Conservation (phyloP, 2,113 vertebrate genomes). For the Melanerpes aurifrons region DNA sequence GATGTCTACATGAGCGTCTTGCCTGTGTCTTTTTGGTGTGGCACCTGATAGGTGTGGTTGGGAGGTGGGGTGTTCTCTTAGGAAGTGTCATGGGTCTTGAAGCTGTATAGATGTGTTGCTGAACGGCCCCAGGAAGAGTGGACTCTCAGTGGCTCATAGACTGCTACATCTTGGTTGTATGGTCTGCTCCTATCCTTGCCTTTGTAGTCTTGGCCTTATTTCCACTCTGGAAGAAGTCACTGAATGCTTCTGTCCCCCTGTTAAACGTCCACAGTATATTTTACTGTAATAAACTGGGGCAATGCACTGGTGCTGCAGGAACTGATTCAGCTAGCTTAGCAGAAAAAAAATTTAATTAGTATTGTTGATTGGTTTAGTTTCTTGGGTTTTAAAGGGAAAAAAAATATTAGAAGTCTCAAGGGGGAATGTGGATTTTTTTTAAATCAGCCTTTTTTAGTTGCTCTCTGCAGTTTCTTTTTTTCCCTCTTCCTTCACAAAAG, state of each 20-base stretch:
- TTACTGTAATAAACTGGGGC: constrained; percentile 50
- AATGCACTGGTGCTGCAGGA: background rate
- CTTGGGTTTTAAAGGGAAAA: background rate
- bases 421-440: constrained; percentile 30
- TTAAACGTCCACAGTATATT: constrained; percentile 37
- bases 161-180: background rate
- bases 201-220: constrained; percentile 9
- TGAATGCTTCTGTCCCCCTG: background rate
- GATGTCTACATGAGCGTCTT: background rate
- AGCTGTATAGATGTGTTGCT: background rate
- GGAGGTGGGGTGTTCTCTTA: background rate
- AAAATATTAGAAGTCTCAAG: constrained; percentile 10
- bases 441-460: constrained; percentile 45
- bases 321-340: constrained; percentile 41
- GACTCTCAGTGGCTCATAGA: background rate
- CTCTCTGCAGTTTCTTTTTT: constrained; percentile 32
- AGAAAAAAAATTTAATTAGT: background rate
- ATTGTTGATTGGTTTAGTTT: background rate
- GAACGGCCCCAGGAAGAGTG: background rate
- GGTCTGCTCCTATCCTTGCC: background rate
- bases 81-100: background rate
- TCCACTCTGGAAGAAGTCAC: constrained; percentile 19
- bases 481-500: background rate
- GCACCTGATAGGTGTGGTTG: rapidly evolving
- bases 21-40: background rate